phyloP scores from a whole-genome alignment of 2,888 invertebrate genomes.

The Pharmacophagus antenor region DNA sequence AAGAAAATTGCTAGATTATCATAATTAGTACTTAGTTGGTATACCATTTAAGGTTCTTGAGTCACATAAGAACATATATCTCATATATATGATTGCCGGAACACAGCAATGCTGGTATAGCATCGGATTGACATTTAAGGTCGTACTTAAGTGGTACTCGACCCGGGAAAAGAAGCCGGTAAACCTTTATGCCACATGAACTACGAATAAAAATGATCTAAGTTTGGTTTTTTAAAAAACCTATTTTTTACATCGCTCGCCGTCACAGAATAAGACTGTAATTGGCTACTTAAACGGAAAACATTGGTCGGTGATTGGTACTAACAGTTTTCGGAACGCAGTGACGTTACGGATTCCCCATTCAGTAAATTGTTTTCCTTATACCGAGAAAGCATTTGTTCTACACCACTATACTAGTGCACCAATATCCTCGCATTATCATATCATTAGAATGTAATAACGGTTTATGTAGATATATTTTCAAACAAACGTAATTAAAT shows the following conservation, averaged over 20 bases:
- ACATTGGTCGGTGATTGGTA: conserved; percentile 42
- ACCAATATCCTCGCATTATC: background rate
- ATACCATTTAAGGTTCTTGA: too few relatives aligned
- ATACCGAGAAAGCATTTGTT: conserved; percentile 29
- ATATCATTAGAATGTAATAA: background rate
- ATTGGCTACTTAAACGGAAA: conserved; percentile 41
- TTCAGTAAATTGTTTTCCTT: conserved; percentile 37
- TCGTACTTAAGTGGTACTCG: too few relatives aligned
- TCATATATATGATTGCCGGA: too few relatives aligned
- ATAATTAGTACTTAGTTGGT: background rate
- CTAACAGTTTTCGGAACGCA: conserved; percentile 41
- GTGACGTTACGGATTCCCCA: conserved; percentile 41
- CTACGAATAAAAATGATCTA: too few relatives aligned
- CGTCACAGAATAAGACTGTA: conserved; percentile 37
- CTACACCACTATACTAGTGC: background rate
- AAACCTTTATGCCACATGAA: background rate
- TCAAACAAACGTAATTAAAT: too few relatives aligned
- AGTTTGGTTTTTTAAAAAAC: too few relatives aligned
- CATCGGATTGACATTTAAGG: too few relatives aligned
- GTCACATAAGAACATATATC: too few relatives aligned
- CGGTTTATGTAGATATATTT: too few relatives aligned
- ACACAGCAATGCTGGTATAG: too few relatives aligned
- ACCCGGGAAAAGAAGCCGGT: too few relatives aligned
- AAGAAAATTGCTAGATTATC: background rate
- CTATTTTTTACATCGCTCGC: conserved; percentile 10